These are phyloP conservation scores for Tinea semifulvella DNA, from an alignment of 2,888 invertebrate species.

Conservation along the genomic window DNA sequence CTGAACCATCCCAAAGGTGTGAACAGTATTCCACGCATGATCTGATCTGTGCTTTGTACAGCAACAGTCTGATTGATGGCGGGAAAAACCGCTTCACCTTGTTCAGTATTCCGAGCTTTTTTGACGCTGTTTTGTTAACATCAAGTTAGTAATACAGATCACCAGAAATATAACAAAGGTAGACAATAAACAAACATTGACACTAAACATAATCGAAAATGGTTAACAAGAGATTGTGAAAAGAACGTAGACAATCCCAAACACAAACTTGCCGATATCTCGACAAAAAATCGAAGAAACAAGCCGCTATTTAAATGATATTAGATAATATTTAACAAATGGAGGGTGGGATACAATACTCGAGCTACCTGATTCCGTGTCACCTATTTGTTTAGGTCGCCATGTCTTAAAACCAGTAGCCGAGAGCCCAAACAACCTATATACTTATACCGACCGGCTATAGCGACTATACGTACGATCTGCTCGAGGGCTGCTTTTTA, in stretches of 20 bases:
- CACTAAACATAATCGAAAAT: conserved; percentile 2
- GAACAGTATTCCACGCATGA: no score
- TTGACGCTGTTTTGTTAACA: no score
- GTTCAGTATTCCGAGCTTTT: no score
- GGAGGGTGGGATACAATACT: conserved; percentile 42
- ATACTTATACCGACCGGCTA: conserved; percentile 21
- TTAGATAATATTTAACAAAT: conserved; percentile 61
- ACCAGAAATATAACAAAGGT: no score
- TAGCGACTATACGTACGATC: conserved; percentile 33
- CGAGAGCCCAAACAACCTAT: conserved; percentile 35
- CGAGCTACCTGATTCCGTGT: conserved; percentile 52
- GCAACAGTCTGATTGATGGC: no score
- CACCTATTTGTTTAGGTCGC: conserved; percentile 63
- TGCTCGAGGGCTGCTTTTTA: conserved; percentile 46
- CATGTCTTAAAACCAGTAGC: conserved; percentile 63
- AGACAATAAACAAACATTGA: conserved; percentile 2
- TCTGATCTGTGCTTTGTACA: no score
- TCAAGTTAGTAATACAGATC: no score
- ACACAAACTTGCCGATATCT: conserved; percentile 13
- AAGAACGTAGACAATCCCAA: conserved; percentile 14
- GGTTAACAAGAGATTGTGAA: not conserved
- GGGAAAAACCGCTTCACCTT: no score
- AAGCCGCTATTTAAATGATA: conserved; percentile 42
- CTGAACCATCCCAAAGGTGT: no score
- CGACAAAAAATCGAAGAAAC: conserved; percentile 25